Evolutionary conservation across 2,113 vertebrate genomes (phyloP).

Genomic region (Labrus mixtus): DNA sequence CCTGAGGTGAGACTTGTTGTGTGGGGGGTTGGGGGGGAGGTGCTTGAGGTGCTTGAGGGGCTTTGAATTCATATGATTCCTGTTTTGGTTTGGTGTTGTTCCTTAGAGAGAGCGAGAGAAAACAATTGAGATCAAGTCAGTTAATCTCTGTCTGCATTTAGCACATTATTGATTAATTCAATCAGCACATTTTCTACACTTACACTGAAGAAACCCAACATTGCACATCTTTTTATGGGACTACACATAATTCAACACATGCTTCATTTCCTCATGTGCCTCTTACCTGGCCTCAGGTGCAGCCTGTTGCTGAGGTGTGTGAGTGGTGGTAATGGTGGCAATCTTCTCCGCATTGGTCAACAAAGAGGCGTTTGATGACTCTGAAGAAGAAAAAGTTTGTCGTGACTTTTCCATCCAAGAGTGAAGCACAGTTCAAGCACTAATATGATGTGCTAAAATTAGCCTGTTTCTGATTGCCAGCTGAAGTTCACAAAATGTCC

Average conservation of each 20-base stretch:
- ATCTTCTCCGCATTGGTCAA: conserved; percentile 99
- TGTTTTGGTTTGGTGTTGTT: conserved; percentile 98
- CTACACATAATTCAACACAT: background rate
- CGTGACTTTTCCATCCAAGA: background rate
- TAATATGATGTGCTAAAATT: too few relatives aligned
- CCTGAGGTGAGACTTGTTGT: conserved; percentile 81
- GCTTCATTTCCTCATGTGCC: conserved; percentile 6
- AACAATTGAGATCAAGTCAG: background rate
- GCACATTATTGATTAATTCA: too few relatives aligned
- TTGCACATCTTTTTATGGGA: background rate
- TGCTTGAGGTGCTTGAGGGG: conserved; percentile 77
- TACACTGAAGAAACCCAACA: background rate
- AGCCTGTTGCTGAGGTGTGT: conserved; percentile 91
- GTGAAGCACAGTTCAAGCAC: too few relatives aligned
- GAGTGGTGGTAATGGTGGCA: conserved; percentile 98
- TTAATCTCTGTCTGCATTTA: background rate
- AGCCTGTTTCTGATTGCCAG: too few relatives aligned
- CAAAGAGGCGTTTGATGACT: conserved; percentile 96
- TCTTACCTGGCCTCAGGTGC: conserved; percentile 92
- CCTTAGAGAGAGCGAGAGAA: conserved; percentile 77
- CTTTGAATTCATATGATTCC: conserved; percentile 94
- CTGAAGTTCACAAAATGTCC: too few relatives aligned
- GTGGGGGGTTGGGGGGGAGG: conserved; percentile 79
- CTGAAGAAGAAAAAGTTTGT: conserved; percentile 74
- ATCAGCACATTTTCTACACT: background rate